Base-by-base conservation (phyloP, 1,140 invertebrate species). In the Apolygus lucorum region DNA sequence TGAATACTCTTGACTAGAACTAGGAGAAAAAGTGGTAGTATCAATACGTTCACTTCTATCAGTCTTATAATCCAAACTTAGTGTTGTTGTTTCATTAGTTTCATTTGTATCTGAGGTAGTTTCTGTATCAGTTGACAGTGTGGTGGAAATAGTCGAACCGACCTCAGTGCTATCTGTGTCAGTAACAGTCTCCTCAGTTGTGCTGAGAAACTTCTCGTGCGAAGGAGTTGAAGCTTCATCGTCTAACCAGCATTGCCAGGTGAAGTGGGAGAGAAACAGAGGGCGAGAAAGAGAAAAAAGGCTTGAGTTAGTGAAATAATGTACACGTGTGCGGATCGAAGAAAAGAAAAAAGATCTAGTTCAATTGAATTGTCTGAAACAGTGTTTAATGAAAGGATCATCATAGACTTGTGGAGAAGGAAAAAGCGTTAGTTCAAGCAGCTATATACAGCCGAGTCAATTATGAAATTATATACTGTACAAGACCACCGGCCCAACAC, bases 381-480 rank as follows among this genome's bases (percentile, higher is more conserved):
- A 68, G 67, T 67, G 17, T 42, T 17, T 42, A 42, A 64, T 1
- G 28, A 25, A 62, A 68, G 66, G 68, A 66, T 68, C 28, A 64
- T 73, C 59, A 73, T 66, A 70, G 72, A 73, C 71, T 73, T 72
- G 73, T 70, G 68, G 62, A 73, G 72, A 72, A 73, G 71, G 73
- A 62, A 26, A 63, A 73, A 71, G 68, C 71, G 69, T 72, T 72
- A 72, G 54, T 70, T 63, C 42, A 28, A 62, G 63, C 34, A 52
- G 52, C 22, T 69, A 34, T 14, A 25, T 68, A 69, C 52, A 69
- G 52, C 8, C 59, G 11, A n/a, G n/a, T 59, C 21, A n/a, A 25
- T 63, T 25, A 22, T 25, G n/a, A n/a, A n/a, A n/a, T n/a, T n/a
- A n/a, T n/a, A n/a, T n/a, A n/a, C n/a, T n/a, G n/a, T n/a, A n/a